Conservation (phyloP, 2,113 vertebrate species). For the Elephantulus edwardii region DNA sequence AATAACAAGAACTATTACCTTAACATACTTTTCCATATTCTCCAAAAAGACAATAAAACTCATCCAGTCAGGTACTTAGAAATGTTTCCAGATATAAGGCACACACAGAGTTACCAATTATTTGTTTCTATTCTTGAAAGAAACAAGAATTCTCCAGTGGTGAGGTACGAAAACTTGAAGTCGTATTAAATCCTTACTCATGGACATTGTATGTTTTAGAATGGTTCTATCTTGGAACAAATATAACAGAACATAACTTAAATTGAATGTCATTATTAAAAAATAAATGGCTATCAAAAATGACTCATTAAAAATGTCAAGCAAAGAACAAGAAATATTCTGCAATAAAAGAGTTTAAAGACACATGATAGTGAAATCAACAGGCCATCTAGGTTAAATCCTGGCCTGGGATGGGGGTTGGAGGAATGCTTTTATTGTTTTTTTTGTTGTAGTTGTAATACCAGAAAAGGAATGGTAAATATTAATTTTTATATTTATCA, state of each 20-base stretch:
- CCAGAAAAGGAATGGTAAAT: too few species aligned
- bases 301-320: background rate
- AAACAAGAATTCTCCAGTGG: background rate
- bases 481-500: too few species aligned
- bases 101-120: background rate
- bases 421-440: background rate
- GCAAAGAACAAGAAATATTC: background rate
- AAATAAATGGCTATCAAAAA: conserved; percentile 18
- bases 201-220: background rate
- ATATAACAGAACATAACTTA: background rate
- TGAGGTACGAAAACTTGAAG: background rate
- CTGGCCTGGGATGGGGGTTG: too few species aligned
- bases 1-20: too few species aligned
- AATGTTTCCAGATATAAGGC: background rate
- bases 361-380: background rate
- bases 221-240: background rate
- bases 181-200: background rate
- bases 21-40: background rate
- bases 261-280: background rate
- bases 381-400: background rate
- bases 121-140: background rate
- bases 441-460: conserved; percentile 1
- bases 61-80: background rate
- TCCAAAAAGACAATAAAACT: background rate
- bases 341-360: background rate